These are phyloP conservation scores for Phrynocephalus vlangalii DNA, from an alignment of 2,797 vertebrate genomes.

Conservation along the genomic window DNA sequence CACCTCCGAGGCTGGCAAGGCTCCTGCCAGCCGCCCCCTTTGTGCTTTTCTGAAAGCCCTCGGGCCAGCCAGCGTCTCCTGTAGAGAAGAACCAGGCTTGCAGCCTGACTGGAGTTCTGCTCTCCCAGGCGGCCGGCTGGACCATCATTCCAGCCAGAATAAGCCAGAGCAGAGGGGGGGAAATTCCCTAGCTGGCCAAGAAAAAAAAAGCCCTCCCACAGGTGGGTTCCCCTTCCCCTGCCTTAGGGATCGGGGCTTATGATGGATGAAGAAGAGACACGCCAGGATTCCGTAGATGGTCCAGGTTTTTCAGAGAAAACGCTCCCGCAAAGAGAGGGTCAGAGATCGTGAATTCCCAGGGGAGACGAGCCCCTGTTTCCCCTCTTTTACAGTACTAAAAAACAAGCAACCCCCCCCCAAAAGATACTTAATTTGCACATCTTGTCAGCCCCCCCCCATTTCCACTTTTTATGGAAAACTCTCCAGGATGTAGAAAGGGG, in stretches of 20 bases:
- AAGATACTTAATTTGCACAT: constrained; percentile 4
- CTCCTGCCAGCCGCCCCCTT: neutral
- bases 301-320: neutral
- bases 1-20: neutral
- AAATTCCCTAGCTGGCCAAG: too few relatives aligned
- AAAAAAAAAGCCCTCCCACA: too few relatives aligned
- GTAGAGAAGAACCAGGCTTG: neutral
- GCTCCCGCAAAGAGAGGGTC: too few relatives aligned
- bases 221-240: neutral
- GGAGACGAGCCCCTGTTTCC: neutral
- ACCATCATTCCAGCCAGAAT: neutral
- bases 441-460: neutral
- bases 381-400: neutral
- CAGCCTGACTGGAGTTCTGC: neutral
- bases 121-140: neutral
- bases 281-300: neutral
- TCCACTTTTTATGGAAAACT: too few relatives aligned
- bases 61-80: neutral
- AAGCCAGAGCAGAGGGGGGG: too few relatives aligned
- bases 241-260: neutral
- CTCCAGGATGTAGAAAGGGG: too few relatives aligned
- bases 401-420: neutral
- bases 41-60: neutral
- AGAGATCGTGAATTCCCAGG: too few relatives aligned
- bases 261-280: neutral